Conservation (phyloP, 2,113 vertebrate genomes). For the Poeciliopsis prolifica region DNA sequence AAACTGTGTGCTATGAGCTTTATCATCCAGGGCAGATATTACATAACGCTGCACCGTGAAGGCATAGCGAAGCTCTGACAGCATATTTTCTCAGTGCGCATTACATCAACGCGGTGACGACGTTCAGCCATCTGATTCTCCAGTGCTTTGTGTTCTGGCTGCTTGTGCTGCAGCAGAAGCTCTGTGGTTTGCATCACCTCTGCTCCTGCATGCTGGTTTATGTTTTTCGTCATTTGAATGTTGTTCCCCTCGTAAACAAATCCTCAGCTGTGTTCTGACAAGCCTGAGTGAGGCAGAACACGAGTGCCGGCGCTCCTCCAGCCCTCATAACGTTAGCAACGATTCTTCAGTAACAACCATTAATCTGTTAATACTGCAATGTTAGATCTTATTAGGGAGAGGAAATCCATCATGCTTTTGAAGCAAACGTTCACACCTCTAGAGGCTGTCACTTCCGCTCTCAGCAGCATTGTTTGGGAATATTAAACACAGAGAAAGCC, state of each 20-base stretch:
- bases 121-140: background rate
- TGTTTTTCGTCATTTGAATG: too few species aligned
- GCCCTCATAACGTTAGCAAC: conserved; percentile 23
- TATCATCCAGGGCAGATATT: conserved; percentile 11
- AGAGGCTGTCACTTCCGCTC: conserved; percentile 39
- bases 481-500: conserved; percentile 10
- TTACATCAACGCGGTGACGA: background rate
- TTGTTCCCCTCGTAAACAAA: too few species aligned
- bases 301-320: background rate
- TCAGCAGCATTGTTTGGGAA: conserved; percentile 30
- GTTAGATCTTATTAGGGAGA: conserved; percentile 33
- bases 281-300: background rate
- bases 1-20: background rate
- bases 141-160: background rate
- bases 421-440: conserved; percentile 36
- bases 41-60: conserved; percentile 25
- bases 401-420: conserved; percentile 39
- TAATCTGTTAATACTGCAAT: conserved; percentile 45
- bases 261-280: too few species aligned
- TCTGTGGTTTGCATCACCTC: background rate
- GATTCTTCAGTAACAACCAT: conserved; percentile 42
- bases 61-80: conserved; percentile 8
- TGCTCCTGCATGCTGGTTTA: background rate
- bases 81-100: background rate
- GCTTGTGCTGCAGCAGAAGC: conserved; percentile 12